Evolutionary conservation across 1,140 invertebrate species (phyloP), one percentile per base, ranked within the genome.

Genomic region (Zaprionus camerounensis): DNA sequence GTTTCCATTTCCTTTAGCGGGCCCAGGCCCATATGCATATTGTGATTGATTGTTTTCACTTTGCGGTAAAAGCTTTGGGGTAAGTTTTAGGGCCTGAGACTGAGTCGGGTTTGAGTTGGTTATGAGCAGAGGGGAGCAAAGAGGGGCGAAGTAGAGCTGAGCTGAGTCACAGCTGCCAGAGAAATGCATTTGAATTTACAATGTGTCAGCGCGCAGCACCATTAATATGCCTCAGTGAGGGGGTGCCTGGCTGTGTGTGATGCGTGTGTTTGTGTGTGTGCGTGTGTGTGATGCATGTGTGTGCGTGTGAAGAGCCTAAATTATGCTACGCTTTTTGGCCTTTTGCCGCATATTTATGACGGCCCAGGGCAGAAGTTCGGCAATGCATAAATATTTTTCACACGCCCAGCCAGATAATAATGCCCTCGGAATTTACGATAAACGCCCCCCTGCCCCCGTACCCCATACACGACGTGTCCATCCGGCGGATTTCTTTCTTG

Each of bases 171-270:
- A 76, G 70, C 75, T 73, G 75, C 70, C 70, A 77, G 81, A 88
- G 78, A 90, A 88, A 88, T 88, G 85, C 84, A 88, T 90, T 88
- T 88, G 78, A 88, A 88, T 90, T 88, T 88, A 88, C 84, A 87
- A 83, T 87, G 84, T 88, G 84, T 88, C 83, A 86, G 80, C 46
- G 38, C 75, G 57, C 17, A 58, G 75, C 75, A 73, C 84, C 84
- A 90, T 88, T 90, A 88, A 88, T 87, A 87, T 84, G 81, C 81
- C 76, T 46, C 41, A 46, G n/a, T 46, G 7, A 6, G 41, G 38
- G 5, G 3, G 41, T 34, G 41, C 15, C n/a, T 46, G 7, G 6
- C 5, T 56, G 15, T 36, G 13, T 31, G 31, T 7, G 5, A 9
- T 31, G 28, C 1, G 7, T 26, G 36, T 22, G 31, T 56, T 31